Evolutionary conservation across 2,888 invertebrate genomes (phyloP).

Genomic region (Epirrhoe tristata): DNA sequence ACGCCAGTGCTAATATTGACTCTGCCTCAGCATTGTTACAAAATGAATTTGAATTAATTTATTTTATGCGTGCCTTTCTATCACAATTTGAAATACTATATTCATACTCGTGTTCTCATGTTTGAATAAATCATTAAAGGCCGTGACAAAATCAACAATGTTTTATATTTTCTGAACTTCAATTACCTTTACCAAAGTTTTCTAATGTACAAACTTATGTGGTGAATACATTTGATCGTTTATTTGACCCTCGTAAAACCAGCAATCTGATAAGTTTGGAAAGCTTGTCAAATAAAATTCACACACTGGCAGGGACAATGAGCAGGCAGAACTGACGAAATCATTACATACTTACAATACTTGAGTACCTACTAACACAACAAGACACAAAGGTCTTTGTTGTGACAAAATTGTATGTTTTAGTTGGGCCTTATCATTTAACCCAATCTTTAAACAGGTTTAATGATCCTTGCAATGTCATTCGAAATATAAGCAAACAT

Average conservation of each 20-base stretch:
- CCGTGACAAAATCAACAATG: conserved; percentile 23
- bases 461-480: background rate
- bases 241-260: conserved; percentile 46
- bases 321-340: conserved; percentile 30
- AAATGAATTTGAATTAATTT: conserved; percentile 21
- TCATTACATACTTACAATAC: conserved; percentile 22
- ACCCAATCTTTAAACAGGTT: background rate
- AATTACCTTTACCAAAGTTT: conserved; percentile 37
- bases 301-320: conserved; percentile 36
- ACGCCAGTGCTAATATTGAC: conserved; percentile 52
- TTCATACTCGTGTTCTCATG: background rate
- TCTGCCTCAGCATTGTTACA: conserved; percentile 17
- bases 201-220: conserved; percentile 39
- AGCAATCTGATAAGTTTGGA: conserved; percentile 42
- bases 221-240: conserved; percentile 42
- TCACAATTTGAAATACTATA: background rate
- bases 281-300: conserved; percentile 46
- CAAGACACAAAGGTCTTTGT: conserved; percentile 11
- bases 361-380: conserved; percentile 4
- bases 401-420: conserved; percentile 6
- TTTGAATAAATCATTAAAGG: background rate
- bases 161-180: conserved; percentile 30
- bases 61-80: background rate
- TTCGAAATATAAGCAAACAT: background rate
- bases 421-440: background rate